phyloP scores from a whole-genome alignment of 2,797 vertebrate species.

The Cossypha polioptera region DNA sequence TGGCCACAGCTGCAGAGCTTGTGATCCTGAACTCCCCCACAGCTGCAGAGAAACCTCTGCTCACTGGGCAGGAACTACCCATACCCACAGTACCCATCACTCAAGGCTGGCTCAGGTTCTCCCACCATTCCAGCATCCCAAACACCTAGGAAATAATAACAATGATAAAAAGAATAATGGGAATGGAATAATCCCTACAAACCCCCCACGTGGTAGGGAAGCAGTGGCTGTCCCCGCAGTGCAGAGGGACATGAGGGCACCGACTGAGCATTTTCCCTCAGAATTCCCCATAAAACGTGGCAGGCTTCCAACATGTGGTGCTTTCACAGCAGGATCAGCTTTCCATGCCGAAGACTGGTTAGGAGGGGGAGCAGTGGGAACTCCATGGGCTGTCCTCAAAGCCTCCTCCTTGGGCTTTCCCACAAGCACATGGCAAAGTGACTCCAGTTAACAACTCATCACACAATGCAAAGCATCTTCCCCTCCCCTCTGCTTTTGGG shows the following conservation, averaged over 20 bases:
- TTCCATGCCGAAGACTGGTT: neutral
- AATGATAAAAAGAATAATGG: neutral
- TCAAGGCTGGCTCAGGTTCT: neutral
- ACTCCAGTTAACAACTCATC: constrained; percentile 25
- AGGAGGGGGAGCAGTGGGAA: constrained; percentile 1
- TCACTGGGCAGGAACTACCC: neutral
- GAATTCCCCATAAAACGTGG: neutral
- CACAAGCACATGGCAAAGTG: constrained; percentile 1
- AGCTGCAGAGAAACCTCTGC: neutral
- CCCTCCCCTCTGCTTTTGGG: neutral
- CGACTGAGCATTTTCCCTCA: neutral
- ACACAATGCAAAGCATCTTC: constrained; percentile 19
- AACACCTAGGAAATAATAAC: neutral
- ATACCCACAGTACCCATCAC: neutral
- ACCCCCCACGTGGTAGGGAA: accelerated
- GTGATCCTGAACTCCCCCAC: neutral
- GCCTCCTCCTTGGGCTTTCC: constrained; percentile 15
- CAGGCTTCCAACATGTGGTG: neutral
- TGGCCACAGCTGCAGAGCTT: neutral
- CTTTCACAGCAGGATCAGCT: constrained; percentile 37
- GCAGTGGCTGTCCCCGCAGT: neutral
- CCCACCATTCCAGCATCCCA: neutral
- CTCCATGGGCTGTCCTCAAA: neutral
- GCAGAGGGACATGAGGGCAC: neutral
- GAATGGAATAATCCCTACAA: neutral